These are phyloP conservation scores for Pherbina coryleti DNA, from an alignment of 2,888 invertebrate species.

Conservation along the genomic window DNA sequence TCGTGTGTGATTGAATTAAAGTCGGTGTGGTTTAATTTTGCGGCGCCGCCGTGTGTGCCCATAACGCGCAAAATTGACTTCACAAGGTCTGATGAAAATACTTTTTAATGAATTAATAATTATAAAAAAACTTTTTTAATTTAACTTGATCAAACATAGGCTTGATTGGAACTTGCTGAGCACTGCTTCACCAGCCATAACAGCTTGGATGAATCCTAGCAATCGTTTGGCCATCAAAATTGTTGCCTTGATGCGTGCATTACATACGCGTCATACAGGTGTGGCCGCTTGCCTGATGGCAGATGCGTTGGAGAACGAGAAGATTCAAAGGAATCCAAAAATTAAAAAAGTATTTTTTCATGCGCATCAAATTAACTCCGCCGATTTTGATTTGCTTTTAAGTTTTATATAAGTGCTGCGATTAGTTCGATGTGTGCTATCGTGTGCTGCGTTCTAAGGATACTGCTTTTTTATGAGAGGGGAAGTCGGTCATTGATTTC, in stretches of 20 bases:
- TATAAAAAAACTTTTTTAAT: too few relatives aligned
- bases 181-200: slow-evolving; percentile 95
- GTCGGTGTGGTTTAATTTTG: slow-evolving; percentile 97
- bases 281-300: slow-evolving; percentile 96
- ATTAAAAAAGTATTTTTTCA: slow-evolving; percentile 62
- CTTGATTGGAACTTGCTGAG: slow-evolving; percentile 96
- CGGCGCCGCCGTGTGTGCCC: slow-evolving; percentile 94
- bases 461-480: too few relatives aligned
- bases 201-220: slow-evolving; percentile 97
- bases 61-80: slow-evolving; percentile 95
- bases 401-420: too few relatives aligned
- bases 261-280: slow-evolving; percentile 85
- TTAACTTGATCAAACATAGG: too few relatives aligned
- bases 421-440: too few relatives aligned
- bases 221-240: slow-evolving; percentile 89
- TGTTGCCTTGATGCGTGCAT: slow-evolving; percentile 83
- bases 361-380: too few relatives aligned
- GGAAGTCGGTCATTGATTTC: too few relatives aligned
- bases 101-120: too few relatives aligned
- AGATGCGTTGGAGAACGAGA: slow-evolving; percentile 89
- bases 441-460: too few relatives aligned
- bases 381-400: too few relatives aligned
- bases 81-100: slow-evolving; percentile 75
- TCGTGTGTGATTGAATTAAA: slow-evolving; percentile 91
- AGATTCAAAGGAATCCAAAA: slow-evolving; percentile 72